Conservation (phyloP, 2,113 vertebrate genomes). For the Dicaeum eximium region DNA sequence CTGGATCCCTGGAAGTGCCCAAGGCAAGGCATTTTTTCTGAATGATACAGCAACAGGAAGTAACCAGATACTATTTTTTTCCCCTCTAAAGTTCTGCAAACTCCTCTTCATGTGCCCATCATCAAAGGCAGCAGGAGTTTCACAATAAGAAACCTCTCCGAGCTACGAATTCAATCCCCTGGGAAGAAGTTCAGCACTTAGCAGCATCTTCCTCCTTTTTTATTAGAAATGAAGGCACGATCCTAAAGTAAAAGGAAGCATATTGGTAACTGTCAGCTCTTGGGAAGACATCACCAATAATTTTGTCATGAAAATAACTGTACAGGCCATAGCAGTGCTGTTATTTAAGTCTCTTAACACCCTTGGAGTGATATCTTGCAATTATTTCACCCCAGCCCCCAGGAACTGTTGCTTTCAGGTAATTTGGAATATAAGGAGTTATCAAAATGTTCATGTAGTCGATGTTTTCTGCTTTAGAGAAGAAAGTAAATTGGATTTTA, state of each 20-base stretch:
- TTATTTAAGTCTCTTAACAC: neutral
- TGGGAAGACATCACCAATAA: neutral
- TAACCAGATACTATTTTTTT: neutral
- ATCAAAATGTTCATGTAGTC: neutral
- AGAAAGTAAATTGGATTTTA: neutral
- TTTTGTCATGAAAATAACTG: neutral
- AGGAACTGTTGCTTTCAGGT: neutral
- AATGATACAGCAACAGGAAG: neutral
- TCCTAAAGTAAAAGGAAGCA: neutral
- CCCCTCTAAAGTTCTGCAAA: neutral
- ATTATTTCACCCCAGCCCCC: neutral
- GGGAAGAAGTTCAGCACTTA: neutral
- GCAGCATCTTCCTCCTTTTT: neutral
- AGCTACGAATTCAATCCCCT: neutral
- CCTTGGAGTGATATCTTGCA: neutral
- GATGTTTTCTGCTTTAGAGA: neutral
- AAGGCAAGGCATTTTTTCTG: neutral
- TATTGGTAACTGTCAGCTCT: neutral
- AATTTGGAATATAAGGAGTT: neutral
- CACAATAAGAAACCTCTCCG: neutral
- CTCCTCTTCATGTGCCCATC: neutral
- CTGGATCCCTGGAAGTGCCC: fast-evolving
- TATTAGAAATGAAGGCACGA: neutral
- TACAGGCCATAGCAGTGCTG: neutral
- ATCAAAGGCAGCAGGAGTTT: neutral